These are phyloP conservation scores for Argopecten irradians DNA, from an alignment of 1,140 invertebrate genomes.

Conservation along the genomic window DNA sequence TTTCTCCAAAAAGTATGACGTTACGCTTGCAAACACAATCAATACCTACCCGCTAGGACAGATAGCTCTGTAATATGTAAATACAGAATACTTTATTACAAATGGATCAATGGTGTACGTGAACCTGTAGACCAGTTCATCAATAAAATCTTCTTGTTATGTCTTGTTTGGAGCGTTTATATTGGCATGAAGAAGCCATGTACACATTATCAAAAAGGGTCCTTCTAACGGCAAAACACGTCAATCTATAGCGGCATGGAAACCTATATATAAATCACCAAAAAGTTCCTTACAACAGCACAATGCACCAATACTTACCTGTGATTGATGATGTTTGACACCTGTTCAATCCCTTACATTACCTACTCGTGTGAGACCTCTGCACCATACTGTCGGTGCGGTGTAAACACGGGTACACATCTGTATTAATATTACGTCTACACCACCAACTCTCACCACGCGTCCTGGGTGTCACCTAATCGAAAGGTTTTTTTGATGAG, in stretches of 20 bases:
- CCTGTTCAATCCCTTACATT: not conserved
- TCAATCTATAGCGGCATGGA: not conserved
- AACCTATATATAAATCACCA: too few species aligned
- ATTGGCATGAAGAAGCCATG: not conserved
- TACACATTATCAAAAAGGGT: not conserved
- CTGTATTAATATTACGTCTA: not conserved
- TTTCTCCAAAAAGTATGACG: too few species aligned
- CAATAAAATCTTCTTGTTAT: not conserved
- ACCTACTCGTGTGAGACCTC: not conserved
- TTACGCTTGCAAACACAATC: too few species aligned
- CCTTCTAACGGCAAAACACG: not conserved
- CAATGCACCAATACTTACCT: too few species aligned
- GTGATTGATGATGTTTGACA: not conserved
- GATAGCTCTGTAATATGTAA: too few species aligned
- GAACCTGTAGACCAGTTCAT: not conserved
- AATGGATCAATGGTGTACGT: too few species aligned
- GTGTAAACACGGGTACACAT: conserved; percentile 15
- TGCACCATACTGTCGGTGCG: not conserved
- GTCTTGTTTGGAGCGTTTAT: not conserved
- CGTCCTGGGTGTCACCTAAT: not conserved
- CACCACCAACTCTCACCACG: not conserved
- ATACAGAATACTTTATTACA: too few species aligned
- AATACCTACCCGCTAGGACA: too few species aligned
- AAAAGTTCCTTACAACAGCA: too few species aligned
- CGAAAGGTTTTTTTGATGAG: too few species aligned